Evolutionary conservation across 2,113 vertebrate species (phyloP).

Genomic region (Orthonyx spaldingii): DNA sequence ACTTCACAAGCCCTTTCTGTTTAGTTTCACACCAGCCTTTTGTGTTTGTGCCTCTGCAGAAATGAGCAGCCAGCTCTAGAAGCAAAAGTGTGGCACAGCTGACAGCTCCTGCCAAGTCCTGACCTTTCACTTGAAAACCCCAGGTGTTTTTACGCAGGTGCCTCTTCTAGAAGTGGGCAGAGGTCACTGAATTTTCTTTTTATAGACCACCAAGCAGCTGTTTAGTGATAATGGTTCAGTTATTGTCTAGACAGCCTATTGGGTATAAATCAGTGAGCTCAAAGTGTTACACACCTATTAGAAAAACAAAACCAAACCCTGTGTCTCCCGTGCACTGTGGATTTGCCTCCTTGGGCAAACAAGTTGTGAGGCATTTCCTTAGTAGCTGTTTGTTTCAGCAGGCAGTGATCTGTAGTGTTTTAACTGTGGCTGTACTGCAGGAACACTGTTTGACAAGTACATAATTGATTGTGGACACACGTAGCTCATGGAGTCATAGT

Average conservation of each 20-base stretch:
- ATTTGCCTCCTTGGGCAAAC: constrained; percentile 29
- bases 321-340: rapidly evolving
- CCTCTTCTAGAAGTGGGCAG: neutral
- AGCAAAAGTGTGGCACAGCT: neutral
- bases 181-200: neutral
- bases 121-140: neutral
- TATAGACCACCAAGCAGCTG: neutral
- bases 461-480: neutral
- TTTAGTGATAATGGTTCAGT: neutral
- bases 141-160: neutral
- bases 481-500: neutral
- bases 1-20: neutral
- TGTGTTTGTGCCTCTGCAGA: neutral
- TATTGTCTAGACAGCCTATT: neutral
- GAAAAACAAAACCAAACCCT: neutral
- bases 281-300: neutral
- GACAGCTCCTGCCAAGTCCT: neutral
- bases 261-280: neutral
- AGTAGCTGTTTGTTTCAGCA: neutral
- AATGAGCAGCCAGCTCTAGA: neutral
- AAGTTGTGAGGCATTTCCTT: neutral
- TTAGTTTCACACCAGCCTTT: neutral
- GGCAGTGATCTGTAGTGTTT: neutral
- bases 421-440: neutral
- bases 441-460: neutral